Conservation (phyloP, 2,797 vertebrate genomes). For the Falco cherrug region DNA sequence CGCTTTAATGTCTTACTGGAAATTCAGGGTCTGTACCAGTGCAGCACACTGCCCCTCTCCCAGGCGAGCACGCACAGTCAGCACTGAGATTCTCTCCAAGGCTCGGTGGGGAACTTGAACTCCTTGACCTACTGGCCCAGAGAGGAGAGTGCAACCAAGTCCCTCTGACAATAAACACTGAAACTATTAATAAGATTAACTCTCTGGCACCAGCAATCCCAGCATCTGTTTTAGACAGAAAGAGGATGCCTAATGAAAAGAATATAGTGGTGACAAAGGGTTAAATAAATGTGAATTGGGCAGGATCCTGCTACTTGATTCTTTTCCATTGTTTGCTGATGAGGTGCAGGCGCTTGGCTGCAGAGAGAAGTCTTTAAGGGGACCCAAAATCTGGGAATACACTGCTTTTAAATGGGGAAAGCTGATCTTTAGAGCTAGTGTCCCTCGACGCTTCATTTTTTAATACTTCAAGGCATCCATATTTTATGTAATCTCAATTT, state of each 20-base stretch:
- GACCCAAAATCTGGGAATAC: background rate
- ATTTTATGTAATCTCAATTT: conserved; percentile 19
- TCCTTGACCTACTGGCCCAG: background rate
- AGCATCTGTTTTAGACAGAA: background rate
- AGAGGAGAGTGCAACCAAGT: conserved; percentile 34
- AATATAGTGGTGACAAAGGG: background rate
- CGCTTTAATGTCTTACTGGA: background rate
- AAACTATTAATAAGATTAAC: conserved; percentile 37
- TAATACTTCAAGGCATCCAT: background rate
- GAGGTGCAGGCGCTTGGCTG: conserved; percentile 45
- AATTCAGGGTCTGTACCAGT: background rate
- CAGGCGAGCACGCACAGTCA: background rate
- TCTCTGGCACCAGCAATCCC: conserved; percentile 16
- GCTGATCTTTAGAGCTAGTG: background rate
- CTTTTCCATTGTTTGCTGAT: conserved; percentile 51
- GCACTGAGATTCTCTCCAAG: background rate
- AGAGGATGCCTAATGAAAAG: conserved; percentile 18
- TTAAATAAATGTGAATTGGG: conserved; percentile 36
- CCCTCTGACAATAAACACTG: conserved; percentile 46
- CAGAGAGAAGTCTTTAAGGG: background rate
- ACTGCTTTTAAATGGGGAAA: conserved; percentile 2
- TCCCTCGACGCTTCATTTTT: background rate
- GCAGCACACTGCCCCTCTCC: background rate
- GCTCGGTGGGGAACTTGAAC: background rate
- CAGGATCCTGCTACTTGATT: conserved; percentile 15